phyloP scores from a whole-genome alignment of 2,797 vertebrate genomes.

The Peromyscus nudipes region DNA sequence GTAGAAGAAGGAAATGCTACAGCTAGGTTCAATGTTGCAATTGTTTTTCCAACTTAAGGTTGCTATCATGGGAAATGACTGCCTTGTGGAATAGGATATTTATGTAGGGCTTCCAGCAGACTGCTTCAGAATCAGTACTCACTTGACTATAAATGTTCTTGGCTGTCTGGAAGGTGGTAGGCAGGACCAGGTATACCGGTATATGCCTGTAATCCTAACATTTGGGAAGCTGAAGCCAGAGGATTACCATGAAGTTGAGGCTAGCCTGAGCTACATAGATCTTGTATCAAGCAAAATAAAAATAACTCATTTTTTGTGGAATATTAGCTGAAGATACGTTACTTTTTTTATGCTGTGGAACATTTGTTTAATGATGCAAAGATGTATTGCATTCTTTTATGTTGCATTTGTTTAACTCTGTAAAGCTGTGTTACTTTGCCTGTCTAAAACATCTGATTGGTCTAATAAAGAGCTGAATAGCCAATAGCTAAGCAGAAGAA shows the following conservation, averaged over 20 bases:
- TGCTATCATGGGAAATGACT: neutral
- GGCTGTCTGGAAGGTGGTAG: neutral
- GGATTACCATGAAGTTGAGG: neutral
- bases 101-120: neutral
- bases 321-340: neutral
- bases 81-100: neutral
- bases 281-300: neutral
- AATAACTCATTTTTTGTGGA: neutral
- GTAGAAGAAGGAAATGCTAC: neutral
- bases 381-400: neutral
- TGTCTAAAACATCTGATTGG: neutral
- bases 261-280: neutral
- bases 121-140: neutral
- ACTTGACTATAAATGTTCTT: neutral
- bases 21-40: neutral
- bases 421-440: neutral
- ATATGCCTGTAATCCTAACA: neutral
- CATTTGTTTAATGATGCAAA: neutral
- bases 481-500: neutral
- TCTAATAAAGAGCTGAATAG: neutral
- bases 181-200: neutral
- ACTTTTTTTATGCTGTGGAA: neutral
- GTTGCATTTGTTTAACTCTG: neutral
- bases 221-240: neutral
- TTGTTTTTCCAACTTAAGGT: constrained; percentile 20